These are phyloP conservation scores for Melanotaenia maccullochi DNA, from an alignment of 2,797 vertebrate genomes.

Conservation along the genomic window DNA sequence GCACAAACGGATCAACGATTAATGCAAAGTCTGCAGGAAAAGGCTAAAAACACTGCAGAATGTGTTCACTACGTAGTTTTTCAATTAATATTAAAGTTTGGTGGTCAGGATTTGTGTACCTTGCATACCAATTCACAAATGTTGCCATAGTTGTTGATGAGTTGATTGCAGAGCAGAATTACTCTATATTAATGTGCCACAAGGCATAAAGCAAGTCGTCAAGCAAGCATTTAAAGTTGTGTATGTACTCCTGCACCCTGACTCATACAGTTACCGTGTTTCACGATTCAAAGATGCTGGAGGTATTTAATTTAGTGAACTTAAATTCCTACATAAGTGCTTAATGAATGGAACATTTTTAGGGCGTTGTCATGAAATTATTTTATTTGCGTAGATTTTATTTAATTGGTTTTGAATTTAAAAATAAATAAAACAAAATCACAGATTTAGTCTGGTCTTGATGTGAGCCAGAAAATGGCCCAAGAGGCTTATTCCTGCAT, in stretches of 20 bases:
- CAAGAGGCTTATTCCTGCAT: too few relatives aligned
- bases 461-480: too few relatives aligned
- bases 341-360: neutral
- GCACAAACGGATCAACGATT: conserved; percentile 45
- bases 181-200: neutral
- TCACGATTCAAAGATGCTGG: neutral
- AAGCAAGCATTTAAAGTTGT: neutral
- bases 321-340: neutral
- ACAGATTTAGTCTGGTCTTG: too few relatives aligned
- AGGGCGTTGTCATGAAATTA: neutral
- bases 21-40: conserved; percentile 42
- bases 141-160: neutral
- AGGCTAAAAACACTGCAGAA: conserved; percentile 25
- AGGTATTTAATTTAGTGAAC: neutral
- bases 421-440: too few relatives aligned
- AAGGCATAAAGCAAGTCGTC: neutral
- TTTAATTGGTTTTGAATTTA: too few relatives aligned
- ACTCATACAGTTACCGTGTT: neutral
- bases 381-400: too few relatives aligned
- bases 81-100: neutral
- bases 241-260: neutral
- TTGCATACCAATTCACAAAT: neutral
- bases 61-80: conserved; percentile 57
- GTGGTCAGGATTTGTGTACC: neutral
- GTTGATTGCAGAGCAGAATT: neutral